Base-by-base conservation (phyloP, 1,140 invertebrate species). In the Pachypeltis micranthus region DNA sequence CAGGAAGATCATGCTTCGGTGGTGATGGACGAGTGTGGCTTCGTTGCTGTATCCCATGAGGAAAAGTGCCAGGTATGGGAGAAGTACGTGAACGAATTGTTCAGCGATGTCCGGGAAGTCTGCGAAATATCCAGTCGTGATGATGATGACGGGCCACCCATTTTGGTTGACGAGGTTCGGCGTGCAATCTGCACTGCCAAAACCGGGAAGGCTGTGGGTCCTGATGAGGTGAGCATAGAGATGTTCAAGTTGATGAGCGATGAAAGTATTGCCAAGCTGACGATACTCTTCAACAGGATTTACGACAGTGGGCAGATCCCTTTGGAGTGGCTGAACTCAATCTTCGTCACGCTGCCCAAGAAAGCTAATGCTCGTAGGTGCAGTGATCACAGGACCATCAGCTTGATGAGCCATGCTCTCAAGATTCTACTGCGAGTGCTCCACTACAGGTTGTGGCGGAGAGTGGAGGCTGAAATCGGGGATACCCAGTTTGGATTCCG, bases 41-140 rank as follows among this genome's bases (percentile, higher is more conserved):
- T n/a, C 16, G 55, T 65, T n/a, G 14, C 55, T 7, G 27, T 64
- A 23, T 34, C 39, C 23, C 10, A 26, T 14, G 44, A 63, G 25
- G 54, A 57, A 10, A 63, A 59, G 61, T 4, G 65, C 64, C 10
- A 27, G 47, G 34, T 29, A 34, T 39, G 59, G 66, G 66, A 63
- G 60, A 67, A 66, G 67, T 60, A 62, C 60, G 61, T 70, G 64
- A 51, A 68, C 65, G 62, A 21, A 65, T 14, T 64, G 66, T 59
- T 66, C 63, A 29, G 59, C 56, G 66, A 65, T 24, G 65, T 57
- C 61, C 57, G 67, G 66, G 16, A 67, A n/a, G n/a, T n/a, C n/a
- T n/a, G n/a, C n/a, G n/a, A n/a, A n/a, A n/a, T n/a, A n/a, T n/a
- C n/a, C n/a, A 57, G 62, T 59, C 56, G 23, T 59, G 21, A n/a